Base-by-base conservation (phyloP, 2,797 vertebrate genomes). In the Streptopelia turtur region DNA sequence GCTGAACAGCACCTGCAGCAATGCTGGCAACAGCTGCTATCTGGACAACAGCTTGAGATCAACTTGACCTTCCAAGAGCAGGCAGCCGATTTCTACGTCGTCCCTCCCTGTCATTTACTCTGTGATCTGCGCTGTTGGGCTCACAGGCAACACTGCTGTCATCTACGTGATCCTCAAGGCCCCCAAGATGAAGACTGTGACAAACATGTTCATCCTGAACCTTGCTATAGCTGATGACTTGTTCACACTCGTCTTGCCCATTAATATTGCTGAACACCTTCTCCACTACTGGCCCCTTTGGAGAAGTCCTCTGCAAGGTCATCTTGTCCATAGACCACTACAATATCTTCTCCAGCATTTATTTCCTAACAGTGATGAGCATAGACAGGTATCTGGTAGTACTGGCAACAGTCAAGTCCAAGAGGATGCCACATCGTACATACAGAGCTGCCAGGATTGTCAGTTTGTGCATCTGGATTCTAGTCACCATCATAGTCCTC, bases 271-370 rank as follows among this genome's bases (percentile, higher is more conserved):
- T 0, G 98, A 99, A 35, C 98, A 99, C 71, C 94, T 99, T 45
- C 96, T 99, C 28, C 98, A 98, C 91, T 98, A 98, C 95, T 99
- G 98, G 98, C 99, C 99, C 99, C 4, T 99, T 99, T 0, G 98
- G 99, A 2, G 98, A 98, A 77, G 93, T 98, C 49, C 95, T 99
- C 87, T 99, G 99, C 97, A 99, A 99, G 91, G 83, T 98, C 49
- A 99, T 99, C 86, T 96, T 99, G 28, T 98, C 98, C 94, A 98
- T 98, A 3, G 98, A 98, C 94, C 98, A 98, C 94, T 99, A 98
- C 96, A 99, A 99, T 78, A 99, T 99, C 89, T 99, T 99, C 97
- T 99, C 98, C 88, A 99, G 99, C 57, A 98, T 98, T 92, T 99
- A 98, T 33, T 99, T 99, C 95, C 97, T 99, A 41, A 99, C 98